Conservation (phyloP, 2,888 invertebrate species). For the Lasius fuliginosus region DNA sequence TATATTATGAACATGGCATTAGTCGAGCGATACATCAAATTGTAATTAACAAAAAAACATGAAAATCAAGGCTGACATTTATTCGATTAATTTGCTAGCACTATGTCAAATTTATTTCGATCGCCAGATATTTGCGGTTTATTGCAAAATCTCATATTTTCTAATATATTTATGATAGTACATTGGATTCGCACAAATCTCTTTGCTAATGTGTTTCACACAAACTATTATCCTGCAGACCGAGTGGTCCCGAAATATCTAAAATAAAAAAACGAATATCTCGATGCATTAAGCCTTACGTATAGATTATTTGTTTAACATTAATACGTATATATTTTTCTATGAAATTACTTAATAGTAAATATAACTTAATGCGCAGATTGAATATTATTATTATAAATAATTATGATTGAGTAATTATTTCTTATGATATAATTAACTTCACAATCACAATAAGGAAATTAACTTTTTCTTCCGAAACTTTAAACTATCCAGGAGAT, state of each 20-base stretch:
- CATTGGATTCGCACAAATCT: conserved; percentile 29
- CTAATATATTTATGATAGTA: conserved; percentile 32
- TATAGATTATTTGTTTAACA: background rate
- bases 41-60: conserved; percentile 36
- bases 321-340: background rate
- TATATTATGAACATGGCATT: background rate
- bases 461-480: background rate
- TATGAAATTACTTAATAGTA: background rate
- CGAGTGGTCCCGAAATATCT: background rate
- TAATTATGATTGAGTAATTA: background rate
- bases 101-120: conserved; percentile 53
- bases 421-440: background rate
- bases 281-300: background rate
- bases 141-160: conserved; percentile 29
- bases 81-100: conserved; percentile 23
- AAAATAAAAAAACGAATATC: background rate
- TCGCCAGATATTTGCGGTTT: conserved; percentile 64
- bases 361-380: background rate
- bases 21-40: background rate
- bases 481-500: background rate
- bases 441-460: background rate
- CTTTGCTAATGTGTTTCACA: conserved; percentile 24
- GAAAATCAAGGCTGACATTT: conserved; percentile 41
- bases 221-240: background rate
- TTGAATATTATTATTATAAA: background rate